phyloP scores from a whole-genome alignment of 2,797 vertebrate species.

The Picus viridis region DNA sequence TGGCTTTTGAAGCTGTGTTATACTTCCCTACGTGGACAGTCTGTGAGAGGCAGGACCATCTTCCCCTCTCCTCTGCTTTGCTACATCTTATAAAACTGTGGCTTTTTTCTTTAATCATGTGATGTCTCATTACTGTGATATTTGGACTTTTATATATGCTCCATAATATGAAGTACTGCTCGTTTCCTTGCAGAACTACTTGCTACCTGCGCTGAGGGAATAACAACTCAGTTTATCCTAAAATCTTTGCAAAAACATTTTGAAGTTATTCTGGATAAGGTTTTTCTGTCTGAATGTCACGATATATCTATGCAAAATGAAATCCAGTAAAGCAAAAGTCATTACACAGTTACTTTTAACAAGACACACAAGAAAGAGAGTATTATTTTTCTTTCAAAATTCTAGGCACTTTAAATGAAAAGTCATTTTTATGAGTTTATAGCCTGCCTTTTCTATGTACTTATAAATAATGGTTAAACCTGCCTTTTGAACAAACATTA shows the following conservation, averaged over 20 bases:
- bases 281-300: not conserved
- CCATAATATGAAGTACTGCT: not conserved
- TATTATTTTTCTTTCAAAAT: not conserved
- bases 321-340: not conserved
- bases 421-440: not conserved
- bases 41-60: not conserved
- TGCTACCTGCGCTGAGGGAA: not conserved
- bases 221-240: not conserved
- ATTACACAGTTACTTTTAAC: not conserved
- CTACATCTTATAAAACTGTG: not conserved
- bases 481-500: not conserved
- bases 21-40: not conserved
- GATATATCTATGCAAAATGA: too few relatives aligned
- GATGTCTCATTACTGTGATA: not conserved
- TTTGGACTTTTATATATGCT: not conserved
- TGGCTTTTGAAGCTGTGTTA: not conserved
- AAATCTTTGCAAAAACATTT: accelerated
- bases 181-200: not conserved
- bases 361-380: accelerated
- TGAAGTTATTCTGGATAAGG: not conserved
- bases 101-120: not conserved
- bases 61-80: not conserved
- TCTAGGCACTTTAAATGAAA: not conserved
- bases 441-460: not conserved
- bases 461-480: not conserved